A percentile compares a stretch with the other conserved stretches of the same genome.
Conservation (phyloP, 1,140 invertebrate species). For the Coenobita brevimanus region DNA sequence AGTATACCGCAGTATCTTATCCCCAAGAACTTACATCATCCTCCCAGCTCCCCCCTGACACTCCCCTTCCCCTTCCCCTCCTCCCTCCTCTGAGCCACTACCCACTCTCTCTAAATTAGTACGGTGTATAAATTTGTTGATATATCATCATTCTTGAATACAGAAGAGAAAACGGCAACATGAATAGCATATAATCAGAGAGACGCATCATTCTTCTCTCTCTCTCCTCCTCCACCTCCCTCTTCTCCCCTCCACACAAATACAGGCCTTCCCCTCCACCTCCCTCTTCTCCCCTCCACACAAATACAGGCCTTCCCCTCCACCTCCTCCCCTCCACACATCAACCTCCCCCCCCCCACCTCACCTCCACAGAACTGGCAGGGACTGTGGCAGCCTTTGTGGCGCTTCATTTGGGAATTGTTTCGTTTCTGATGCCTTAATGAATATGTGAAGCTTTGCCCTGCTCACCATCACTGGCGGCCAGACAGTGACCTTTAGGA, state of each 20-base stretch:
- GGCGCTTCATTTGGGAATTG: no score
- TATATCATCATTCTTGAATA: slow-evolving; percentile 42
- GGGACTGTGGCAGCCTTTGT: no score
- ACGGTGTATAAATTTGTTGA: slow-evolving; percentile 48
- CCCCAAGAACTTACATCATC: no score
- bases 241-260: not conserved
- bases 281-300: not conserved
- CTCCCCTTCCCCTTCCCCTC: not conserved
- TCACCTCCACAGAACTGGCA: not conserved
- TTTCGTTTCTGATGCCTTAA: no score
- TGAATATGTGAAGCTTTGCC: no score
- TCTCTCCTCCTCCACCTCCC: not conserved
- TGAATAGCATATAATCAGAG: slow-evolving; percentile 50
- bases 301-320: not conserved
- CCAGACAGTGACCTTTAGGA: no score
- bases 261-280: not conserved
- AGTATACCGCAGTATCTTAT: no score
- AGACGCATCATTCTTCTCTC: slow-evolving; percentile 10
- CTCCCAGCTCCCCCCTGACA: not conserved
- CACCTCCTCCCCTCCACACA: not conserved
- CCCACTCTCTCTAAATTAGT: not conserved
- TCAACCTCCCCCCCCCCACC: not conserved
- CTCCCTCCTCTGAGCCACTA: not conserved
- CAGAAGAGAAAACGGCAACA: slow-evolving; percentile 38
- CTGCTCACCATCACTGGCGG: no score